Evolutionary conservation across 2,797 vertebrate genomes (phyloP).

Genomic region (Pangasius mekongensis): DNA sequence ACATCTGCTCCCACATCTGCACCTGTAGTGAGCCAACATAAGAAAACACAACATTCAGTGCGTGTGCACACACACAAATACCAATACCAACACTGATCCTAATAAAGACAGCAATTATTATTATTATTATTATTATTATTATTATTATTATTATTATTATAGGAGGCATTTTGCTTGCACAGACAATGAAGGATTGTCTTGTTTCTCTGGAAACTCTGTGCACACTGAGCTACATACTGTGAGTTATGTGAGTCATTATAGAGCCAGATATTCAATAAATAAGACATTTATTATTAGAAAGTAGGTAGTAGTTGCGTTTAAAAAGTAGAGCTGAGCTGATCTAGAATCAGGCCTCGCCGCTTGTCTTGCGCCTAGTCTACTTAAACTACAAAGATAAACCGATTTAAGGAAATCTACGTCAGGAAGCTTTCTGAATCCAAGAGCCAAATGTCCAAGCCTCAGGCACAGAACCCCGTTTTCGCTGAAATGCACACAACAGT

Average conservation of each 20-base stretch:
- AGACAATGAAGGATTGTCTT: neutral
- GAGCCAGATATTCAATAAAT: neutral
- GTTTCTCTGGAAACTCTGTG: too few relatives aligned
- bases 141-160: neutral
- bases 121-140: neutral
- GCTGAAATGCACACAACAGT: neutral
- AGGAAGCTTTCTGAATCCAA: neutral
- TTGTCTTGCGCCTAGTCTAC: neutral
- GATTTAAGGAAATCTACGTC: neutral
- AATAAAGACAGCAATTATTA: neutral
- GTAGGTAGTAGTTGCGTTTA: neutral
- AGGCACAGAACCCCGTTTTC: too few relatives aligned
- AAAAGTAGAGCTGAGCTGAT: neutral
- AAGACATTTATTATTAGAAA: neutral
- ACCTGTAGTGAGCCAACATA: constrained; percentile 61
- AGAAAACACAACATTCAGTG: neutral
- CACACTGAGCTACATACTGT: too few relatives aligned
- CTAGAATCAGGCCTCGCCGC: too few relatives aligned
- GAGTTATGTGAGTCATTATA: too few relatives aligned
- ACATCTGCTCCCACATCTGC: constrained; percentile 67
- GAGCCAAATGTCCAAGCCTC: neutral
- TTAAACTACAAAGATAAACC: too few relatives aligned
- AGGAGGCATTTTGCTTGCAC: too few relatives aligned
- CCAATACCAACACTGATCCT: neutral
- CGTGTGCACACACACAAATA: neutral